phyloP scores from a whole-genome alignment of 2,888 invertebrate species.

The Chymomyza fuscimana region DNA sequence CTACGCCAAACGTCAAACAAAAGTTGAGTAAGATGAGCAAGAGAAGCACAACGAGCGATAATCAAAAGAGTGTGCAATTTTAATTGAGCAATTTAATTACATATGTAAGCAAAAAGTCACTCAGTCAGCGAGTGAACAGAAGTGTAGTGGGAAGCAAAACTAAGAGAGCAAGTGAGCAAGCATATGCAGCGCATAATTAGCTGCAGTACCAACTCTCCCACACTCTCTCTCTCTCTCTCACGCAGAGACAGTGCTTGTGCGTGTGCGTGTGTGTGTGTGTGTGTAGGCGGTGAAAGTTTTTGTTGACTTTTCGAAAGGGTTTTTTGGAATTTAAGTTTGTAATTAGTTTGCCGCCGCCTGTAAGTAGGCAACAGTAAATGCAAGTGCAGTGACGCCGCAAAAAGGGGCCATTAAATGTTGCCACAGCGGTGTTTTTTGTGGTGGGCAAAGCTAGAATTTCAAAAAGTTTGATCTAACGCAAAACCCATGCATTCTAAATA shows the following conservation, averaged over 20 bases:
- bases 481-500: too few species aligned
- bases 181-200: not conserved
- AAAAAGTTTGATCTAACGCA: too few species aligned
- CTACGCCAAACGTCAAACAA: not conserved
- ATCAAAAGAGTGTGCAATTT: conserved; percentile 79
- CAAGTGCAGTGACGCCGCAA: not conserved
- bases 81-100: conserved; percentile 79
- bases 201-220: not conserved
- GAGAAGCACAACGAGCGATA: conserved; percentile 60
- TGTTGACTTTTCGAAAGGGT: conserved; percentile 39
- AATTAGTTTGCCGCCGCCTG: conserved; percentile 63
- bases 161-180: not conserved
- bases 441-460: too few species aligned
- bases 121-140: conserved; percentile 21
- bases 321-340: conserved; percentile 64
- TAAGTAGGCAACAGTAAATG: conserved; percentile 43
- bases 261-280: conserved; percentile 22
- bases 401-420: too few species aligned
- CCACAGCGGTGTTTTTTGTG: too few species aligned
- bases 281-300: conserved; percentile 36
- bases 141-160: not conserved
- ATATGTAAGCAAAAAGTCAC: conserved; percentile 70
- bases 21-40: not conserved
- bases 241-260: not conserved
- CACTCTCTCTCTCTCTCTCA: not conserved